Evolutionary conservation across 1,140 invertebrate species (phyloP).

Genomic region (Trypoxylus dichotomus): DNA sequence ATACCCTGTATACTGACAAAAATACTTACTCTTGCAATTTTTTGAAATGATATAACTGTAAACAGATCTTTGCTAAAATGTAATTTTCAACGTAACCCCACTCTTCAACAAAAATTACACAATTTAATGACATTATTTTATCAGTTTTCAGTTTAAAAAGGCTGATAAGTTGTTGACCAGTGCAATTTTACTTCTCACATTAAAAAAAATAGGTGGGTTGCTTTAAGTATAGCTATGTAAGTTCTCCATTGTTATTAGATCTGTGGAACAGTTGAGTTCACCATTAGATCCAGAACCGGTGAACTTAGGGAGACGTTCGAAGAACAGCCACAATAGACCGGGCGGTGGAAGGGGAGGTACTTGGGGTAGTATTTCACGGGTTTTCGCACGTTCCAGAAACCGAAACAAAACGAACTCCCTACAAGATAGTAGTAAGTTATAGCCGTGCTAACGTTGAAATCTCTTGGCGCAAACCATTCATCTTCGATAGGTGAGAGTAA

Average conservation of each 20-base stretch:
- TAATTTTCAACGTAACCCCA: too few species aligned
- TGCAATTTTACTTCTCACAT: too few species aligned
- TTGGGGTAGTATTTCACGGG: slow-evolving; percentile 81
- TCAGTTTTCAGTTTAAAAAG: too few species aligned
- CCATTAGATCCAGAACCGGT: slow-evolving; percentile 59
- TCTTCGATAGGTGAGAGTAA: slow-evolving; percentile 43
- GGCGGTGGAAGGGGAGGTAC: slow-evolving; percentile 62
- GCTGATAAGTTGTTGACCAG: too few species aligned
- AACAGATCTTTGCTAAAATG: too few species aligned
- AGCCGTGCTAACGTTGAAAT: slow-evolving; percentile 14
- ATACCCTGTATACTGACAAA: too few species aligned
- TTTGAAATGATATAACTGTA: too few species aligned
- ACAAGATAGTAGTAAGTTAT: slow-evolving; percentile 43
- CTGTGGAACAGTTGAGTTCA: slow-evolving; percentile 65
- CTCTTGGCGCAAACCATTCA: slow-evolving; percentile 9
- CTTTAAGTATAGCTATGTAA: background rate
- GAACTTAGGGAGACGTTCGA: slow-evolving; percentile 50
- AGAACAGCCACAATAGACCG: slow-evolving; percentile 49
- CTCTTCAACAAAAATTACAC: too few species aligned
- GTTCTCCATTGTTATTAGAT: slow-evolving; percentile 56
- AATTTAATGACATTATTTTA: too few species aligned
- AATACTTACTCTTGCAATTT: too few species aligned
- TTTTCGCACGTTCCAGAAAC: slow-evolving; percentile 82
- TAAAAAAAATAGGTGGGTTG: too few species aligned
- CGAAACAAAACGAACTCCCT: slow-evolving; percentile 66